Base-by-base conservation (phyloP, 2,797 vertebrate species). In the Pampus argenteus region DNA sequence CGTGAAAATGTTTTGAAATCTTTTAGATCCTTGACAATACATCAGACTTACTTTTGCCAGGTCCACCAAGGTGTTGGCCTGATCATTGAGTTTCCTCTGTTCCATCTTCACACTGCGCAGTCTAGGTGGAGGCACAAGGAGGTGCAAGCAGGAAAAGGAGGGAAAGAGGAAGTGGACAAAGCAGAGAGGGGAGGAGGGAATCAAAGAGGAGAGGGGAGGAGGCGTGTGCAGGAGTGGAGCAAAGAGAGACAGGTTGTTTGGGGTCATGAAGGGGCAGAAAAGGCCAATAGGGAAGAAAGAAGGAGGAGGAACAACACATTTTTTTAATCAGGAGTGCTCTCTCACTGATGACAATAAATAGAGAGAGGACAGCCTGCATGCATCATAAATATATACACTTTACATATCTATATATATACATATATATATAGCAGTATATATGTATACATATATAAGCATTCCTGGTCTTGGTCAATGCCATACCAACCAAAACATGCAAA, bases 21-120 rank as follows among this genome's bases (percentile, higher is more conserved):
- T 11, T 36, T 36, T 13, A 3, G 26, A 34, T 8, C 10, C 29
- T 49, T 34, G 44, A 31, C n/a, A 22, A 2, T 36, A 13, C 17
- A 61, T 20, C 10, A 59, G 7, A 59, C 83, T 55, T 80, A 96
- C 97, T 96, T 98, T 98, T 7, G 97, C 96, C 88, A 98, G 92
- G 88, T 98, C 97, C 75, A 96, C 95, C 67, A 98, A 90, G 0
- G 95, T 96, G 93, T 97, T 98, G 70, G 96, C 96, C 91, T 98
- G 97, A 90, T 97, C 96, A 0, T 96, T 97, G 80, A 98, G 95
- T 83, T 97, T 98, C 60, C 97, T 95, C 76, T 98, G 97, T 90
- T 98, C 97, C 92, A 98, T 97, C 92, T 97, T 98, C 87, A 98
- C 96, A 48, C 96, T 97, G 83, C 97, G 95, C 87, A 98, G 92